Evolutionary conservation across 2,113 vertebrate genomes (phyloP), one percentile per base, ranked within the genome.

Genomic region (Chloebia gouldiae): DNA sequence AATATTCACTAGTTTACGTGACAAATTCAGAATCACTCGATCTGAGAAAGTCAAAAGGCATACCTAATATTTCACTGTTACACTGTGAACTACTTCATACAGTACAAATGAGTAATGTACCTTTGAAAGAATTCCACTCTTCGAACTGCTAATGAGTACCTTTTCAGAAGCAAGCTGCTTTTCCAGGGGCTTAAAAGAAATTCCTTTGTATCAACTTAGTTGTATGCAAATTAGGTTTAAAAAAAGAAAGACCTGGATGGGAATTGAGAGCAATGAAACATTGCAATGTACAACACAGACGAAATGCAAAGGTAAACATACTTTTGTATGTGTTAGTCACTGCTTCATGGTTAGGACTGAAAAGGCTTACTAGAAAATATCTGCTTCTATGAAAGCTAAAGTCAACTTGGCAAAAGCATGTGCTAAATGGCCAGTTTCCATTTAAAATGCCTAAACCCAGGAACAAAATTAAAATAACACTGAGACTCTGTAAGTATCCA

Each of bases 291-390:
- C 83, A 93, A 66, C 64, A 75, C 3, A n/a, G 90, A 91, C 30
- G 44, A 86, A 94, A 93, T 28, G 40, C 71, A 82, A 95, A 37
- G 59, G 81, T 92, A 91, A 96, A 96, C 81, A 80, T 25, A 92
- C 73, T 97, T 97, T 56, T 81, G 40, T 70, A 70, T 65, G 77
- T 76, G 56, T 45, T 88, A 63, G 84, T 89, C 82, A 60, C 54
- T n/a, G 15, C 66, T 92, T 90, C 86, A 66, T 21, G 50, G 90
- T 87, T 77, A 87, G 72, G 39, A 63, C 71, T 71, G 68, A 73
- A 95, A 94, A 87, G 45, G 30, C 81, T 87, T 82, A 77, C 91
- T 90, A 89, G 57, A 88, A 96, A 97, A 97, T 88, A 94, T 91
- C 94, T 97, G 83, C 72, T 78, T 92, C 85, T 78, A 49, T 23